phyloP scores from a whole-genome alignment of 1,140 invertebrate species.

The Pantala flavescens region DNA sequence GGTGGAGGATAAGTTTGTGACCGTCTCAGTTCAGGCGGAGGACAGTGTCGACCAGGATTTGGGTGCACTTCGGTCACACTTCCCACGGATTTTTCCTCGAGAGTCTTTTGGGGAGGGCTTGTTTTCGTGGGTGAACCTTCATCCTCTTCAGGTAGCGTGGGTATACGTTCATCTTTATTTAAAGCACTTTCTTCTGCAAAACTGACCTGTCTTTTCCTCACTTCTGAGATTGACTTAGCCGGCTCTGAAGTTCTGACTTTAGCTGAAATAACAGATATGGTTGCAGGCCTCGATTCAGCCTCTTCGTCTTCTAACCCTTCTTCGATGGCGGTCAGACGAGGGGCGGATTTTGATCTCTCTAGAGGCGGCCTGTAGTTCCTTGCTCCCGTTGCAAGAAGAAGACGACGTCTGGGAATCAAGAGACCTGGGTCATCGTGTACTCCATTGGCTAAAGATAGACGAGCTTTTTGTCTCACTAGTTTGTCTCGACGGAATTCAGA shows the following conservation, averaged over 20 bases:
- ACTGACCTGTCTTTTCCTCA: neutral
- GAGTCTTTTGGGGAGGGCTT: neutral
- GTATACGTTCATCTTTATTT: neutral
- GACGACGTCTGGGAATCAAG: slow-evolving; percentile 54
- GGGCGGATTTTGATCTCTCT: slow-evolving; percentile 88
- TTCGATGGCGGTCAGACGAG: slow-evolving; percentile 86
- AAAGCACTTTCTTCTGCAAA: neutral
- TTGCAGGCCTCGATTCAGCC: neutral
- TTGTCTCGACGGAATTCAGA: slow-evolving; percentile 92
- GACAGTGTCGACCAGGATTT: neutral
- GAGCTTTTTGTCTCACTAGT: slow-evolving; percentile 82
- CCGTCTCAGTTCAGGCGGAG: neutral
- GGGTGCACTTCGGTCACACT: neutral
- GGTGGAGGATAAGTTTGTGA: neutral
- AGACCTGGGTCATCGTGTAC: slow-evolving; percentile 77
- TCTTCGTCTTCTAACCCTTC: slow-evolving; percentile 70
- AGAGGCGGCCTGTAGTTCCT: slow-evolving; percentile 81
- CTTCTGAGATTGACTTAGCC: neutral
- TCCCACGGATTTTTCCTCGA: neutral
- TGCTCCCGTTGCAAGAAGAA: slow-evolving; percentile 64
- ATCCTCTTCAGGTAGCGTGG: neutral
- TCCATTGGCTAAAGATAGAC: slow-evolving; percentile 78
- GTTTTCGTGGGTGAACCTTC: neutral
- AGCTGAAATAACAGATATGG: neutral
- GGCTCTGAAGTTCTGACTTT: neutral